Evolutionary conservation across 2,797 vertebrate species (phyloP), one percentile per base, ranked within the genome.

Genomic region (Poeciliopsis gracilis): DNA sequence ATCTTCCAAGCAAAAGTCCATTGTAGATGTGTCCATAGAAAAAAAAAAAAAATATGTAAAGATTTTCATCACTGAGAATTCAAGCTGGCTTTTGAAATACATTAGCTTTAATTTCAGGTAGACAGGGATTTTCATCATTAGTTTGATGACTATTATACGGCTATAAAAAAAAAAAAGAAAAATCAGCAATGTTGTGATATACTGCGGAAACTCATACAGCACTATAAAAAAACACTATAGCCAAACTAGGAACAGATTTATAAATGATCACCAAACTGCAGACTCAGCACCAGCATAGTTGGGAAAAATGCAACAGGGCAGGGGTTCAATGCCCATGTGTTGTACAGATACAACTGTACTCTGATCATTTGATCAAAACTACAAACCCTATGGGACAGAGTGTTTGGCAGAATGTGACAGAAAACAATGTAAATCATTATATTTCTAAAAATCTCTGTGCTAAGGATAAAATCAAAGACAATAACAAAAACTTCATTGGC

Each of bases 361-460:
- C 85, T 90, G 86, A 91, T 87, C 81, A 83, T 87, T 79, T 82
- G 84, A 89, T 90, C 87, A 82, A 86, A 89, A 83, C 81, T 87
- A 82, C 70, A 76, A 79, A 45, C 72, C 73, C 83, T 75, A 78
- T 73, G 83, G 81, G 67, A 76, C 66, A 77, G 76, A 70, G 57
- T 69, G 73, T 82, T 80, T 88, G 79, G 77, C 82, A 86, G 84
- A 82, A 72, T 76, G 55, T 57, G 53, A 57, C 67, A 69, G 57
- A 49, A 78, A 82, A 73, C 78, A 73, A 77, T 91, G 79, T 82
- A 84, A 84, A 80, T 41, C 77, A 81, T 81, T 69, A 76, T 55
- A 81, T 82, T 9, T 77, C 41, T 46, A 30, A 82, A 83, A 76
- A 25, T 74, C 78, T 53, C 33, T 74, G 61, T 81, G 67, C 47